Conservation (phyloP, 2,888 invertebrate genomes). For the Achlya flavicornis region DNA sequence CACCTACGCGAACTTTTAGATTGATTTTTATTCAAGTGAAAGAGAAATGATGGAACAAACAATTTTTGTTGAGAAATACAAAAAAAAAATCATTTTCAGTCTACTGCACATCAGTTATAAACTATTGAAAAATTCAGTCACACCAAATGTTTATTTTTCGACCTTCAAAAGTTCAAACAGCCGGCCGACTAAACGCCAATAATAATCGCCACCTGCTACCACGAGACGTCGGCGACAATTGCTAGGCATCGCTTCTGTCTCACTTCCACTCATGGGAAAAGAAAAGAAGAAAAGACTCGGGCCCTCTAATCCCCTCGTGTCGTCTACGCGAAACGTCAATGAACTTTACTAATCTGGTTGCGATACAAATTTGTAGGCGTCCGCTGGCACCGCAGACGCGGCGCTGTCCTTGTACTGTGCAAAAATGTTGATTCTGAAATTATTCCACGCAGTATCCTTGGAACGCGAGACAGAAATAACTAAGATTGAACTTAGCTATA, state of each 20-base stretch:
- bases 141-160: conserved; percentile 65
- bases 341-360: conserved; percentile 72
- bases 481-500: conserved; percentile 53
- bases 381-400: conserved; percentile 24
- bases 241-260: conserved; percentile 51
- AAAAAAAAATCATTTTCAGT: background rate
- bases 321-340: conserved; percentile 75
- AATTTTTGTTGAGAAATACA: background rate
- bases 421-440: conserved; percentile 61
- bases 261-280: conserved; percentile 38
- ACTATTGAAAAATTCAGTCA: conserved; percentile 24
- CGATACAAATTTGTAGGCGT: conserved; percentile 61
- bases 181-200: conserved; percentile 68
- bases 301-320: conserved; percentile 54
- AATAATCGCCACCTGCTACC: conserved; percentile 78
- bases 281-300: conserved; percentile 39
- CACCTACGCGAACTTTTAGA: background rate
- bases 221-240: conserved; percentile 70
- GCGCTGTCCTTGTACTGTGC: conserved; percentile 45
- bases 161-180: conserved; percentile 78
- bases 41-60: background rate
- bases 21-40: background rate
- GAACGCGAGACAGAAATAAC: conserved; percentile 51
- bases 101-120: background rate
- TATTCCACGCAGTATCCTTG: conserved; percentile 49